phyloP scores from a whole-genome alignment of 2,888 invertebrate genomes.

The Papilio protenor region DNA sequence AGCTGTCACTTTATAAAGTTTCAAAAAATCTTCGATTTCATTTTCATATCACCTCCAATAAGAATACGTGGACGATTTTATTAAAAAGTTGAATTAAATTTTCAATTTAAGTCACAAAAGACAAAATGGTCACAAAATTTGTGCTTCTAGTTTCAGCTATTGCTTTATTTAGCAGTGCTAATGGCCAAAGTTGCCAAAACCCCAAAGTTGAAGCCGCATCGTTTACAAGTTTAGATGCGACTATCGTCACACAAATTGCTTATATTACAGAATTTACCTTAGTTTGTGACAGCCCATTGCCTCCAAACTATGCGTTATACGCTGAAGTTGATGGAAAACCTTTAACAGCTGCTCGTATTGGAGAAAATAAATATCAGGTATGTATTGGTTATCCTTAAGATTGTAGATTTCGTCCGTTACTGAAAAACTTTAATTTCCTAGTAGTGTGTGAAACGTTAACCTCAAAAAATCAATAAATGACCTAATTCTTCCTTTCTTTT shows the following conservation, averaged over 20 bases:
- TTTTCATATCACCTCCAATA: constrained; percentile 47
- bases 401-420: background rate
- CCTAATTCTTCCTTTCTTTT: background rate
- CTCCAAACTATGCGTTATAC: constrained; percentile 90
- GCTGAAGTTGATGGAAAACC: constrained; percentile 95
- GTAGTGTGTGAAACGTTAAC: background rate
- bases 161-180: constrained; percentile 58
- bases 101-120: constrained; percentile 49
- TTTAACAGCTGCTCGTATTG: constrained; percentile 92
- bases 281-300: constrained; percentile 88
- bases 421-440: background rate
- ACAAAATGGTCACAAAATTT: constrained; percentile 79
- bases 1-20: constrained; percentile 24
- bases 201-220: constrained; percentile 90
- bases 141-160: constrained; percentile 63
- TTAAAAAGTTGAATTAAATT: constrained; percentile 56
- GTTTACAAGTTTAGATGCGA: constrained; percentile 96
- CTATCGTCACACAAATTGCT: constrained; percentile 94
- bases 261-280: constrained; percentile 96
- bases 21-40: constrained; percentile 38
- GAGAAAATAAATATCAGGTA: constrained; percentile 93
- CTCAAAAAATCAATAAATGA: background rate
- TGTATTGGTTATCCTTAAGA: constrained; percentile 58
- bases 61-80: constrained; percentile 48
- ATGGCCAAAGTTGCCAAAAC: constrained; percentile 76